These are phyloP conservation scores for Chaetorhynchus papuensis DNA, from an alignment of 2,113 vertebrate genomes.

Conservation along the genomic window DNA sequence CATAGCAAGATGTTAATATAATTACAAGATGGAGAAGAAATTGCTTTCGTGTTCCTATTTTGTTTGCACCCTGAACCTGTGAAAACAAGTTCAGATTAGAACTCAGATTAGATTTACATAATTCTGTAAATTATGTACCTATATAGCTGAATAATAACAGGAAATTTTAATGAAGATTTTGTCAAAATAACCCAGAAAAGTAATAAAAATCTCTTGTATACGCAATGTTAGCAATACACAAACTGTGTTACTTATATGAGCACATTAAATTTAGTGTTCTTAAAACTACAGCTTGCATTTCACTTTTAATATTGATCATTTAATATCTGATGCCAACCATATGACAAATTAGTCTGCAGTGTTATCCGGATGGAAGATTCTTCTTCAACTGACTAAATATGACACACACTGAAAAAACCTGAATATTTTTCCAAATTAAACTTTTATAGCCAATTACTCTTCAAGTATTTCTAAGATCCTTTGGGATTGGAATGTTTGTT, in stretches of 20 bases:
- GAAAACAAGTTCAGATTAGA: background rate
- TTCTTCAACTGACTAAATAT: background rate
- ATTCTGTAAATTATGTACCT: background rate
- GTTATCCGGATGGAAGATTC: background rate
- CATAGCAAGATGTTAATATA: background rate
- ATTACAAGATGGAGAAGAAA: background rate
- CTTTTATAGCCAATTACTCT: background rate
- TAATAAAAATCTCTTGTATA: background rate
- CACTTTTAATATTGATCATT: background rate
- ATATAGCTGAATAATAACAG: background rate
- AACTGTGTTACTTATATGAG: background rate
- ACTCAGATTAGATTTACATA: background rate
- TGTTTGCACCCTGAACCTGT: background rate
- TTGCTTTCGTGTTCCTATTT: background rate
- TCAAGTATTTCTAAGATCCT: background rate
- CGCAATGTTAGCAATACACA: background rate
- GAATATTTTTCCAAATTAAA: slow-evolving; percentile 14
- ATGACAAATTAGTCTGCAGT: background rate
- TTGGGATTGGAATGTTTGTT: background rate
- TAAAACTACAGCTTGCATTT: background rate
- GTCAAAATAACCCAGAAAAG: background rate
- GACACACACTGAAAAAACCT: background rate
- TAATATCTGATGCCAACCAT: background rate
- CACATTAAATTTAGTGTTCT: background rate
- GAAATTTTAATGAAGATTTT: background rate